Evolutionary conservation across 2,113 vertebrate species (phyloP).

Genomic region (Leucosticte australis): DNA sequence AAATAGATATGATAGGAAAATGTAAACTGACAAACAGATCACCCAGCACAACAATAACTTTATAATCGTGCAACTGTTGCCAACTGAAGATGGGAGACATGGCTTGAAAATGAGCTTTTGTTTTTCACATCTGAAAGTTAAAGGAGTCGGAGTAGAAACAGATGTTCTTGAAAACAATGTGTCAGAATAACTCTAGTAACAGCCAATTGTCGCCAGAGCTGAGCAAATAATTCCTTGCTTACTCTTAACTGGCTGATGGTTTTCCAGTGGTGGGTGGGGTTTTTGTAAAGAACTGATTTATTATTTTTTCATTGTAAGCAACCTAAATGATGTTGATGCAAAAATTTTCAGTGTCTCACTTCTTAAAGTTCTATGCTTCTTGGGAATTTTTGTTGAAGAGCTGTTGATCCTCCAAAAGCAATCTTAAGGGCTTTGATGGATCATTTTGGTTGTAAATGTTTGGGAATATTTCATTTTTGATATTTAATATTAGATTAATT

Average conservation of each 20-base stretch:
- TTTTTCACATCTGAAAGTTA: slow-evolving; percentile 65
- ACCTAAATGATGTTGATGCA: not conserved
- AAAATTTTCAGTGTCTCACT: not conserved
- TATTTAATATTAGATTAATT: not conserved
- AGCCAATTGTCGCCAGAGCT: not conserved
- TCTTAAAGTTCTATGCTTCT: not conserved
- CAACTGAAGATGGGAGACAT: slow-evolving; percentile 47
- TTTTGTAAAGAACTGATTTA: not conserved
- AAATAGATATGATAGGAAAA: slow-evolving; percentile 66
- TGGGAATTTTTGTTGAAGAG: not conserved
- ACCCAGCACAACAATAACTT: slow-evolving; percentile 50
- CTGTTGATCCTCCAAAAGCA: not conserved
- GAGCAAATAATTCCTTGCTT: slow-evolving; percentile 45
- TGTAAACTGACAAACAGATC: slow-evolving; percentile 54
- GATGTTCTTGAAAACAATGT: slow-evolving; percentile 46
- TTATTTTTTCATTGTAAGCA: not conserved
- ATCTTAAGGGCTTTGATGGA: not conserved
- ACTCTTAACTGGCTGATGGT: not conserved
- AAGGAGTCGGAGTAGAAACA: slow-evolving; percentile 43
- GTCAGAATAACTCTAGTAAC: slow-evolving; percentile 40
- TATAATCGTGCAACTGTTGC: slow-evolving; percentile 28
- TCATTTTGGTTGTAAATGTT: not conserved
- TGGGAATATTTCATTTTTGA: not conserved
- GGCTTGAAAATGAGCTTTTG: slow-evolving; percentile 62
- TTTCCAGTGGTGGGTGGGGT: not conserved